A percentile compares a stretch with the other conserved stretches of the same genome.
These are phyloP conservation scores for Tyrophagus putrescentiae DNA, from an alignment of 1,140 invertebrate species.

Conservation along the genomic window DNA sequence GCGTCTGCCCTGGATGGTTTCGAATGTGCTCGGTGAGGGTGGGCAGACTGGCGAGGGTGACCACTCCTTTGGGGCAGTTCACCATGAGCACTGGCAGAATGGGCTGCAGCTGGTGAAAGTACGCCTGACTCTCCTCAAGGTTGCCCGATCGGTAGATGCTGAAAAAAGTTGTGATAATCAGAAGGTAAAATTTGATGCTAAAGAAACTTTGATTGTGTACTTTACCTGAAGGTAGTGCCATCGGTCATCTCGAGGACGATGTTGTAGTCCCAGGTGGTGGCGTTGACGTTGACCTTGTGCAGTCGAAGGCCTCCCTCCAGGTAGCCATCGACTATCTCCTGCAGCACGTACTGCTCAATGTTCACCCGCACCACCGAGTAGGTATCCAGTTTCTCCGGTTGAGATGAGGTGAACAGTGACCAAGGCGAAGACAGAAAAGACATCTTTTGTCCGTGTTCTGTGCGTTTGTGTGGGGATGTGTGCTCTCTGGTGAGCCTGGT, in stretches of 20 bases:
- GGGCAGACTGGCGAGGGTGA: constrained; percentile 37
- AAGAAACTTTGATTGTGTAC: not conserved
- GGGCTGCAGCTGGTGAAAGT: constrained; percentile 49
- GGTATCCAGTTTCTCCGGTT: no score
- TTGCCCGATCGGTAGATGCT: constrained; percentile 57
- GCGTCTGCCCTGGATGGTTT: constrained; percentile 59
- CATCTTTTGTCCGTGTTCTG: no score
- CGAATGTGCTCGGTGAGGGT: constrained; percentile 56
- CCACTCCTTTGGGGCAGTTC: constrained; percentile 29
- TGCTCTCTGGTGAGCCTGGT: no score
- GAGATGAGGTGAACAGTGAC: no score
- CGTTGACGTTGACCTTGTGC: constrained; percentile 35
- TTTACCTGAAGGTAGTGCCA: constrained; percentile 33
- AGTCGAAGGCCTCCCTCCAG: no score
- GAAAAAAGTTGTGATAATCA: no score
- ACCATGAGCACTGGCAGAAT: constrained; percentile 30
- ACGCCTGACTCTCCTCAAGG: constrained; percentile 45
- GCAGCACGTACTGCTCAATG: constrained; percentile 46
- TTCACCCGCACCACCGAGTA: constrained; percentile 46
- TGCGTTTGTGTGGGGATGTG: no score
- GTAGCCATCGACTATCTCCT: constrained; percentile 45
- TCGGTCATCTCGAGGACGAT: constrained; percentile 51
- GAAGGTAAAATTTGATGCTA: constrained; percentile 17
- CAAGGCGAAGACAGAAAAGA: no score
- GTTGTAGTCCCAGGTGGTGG: constrained; percentile 47